Conservation (phyloP, 2,113 vertebrate species). For the Colaptes auratus region DNA sequence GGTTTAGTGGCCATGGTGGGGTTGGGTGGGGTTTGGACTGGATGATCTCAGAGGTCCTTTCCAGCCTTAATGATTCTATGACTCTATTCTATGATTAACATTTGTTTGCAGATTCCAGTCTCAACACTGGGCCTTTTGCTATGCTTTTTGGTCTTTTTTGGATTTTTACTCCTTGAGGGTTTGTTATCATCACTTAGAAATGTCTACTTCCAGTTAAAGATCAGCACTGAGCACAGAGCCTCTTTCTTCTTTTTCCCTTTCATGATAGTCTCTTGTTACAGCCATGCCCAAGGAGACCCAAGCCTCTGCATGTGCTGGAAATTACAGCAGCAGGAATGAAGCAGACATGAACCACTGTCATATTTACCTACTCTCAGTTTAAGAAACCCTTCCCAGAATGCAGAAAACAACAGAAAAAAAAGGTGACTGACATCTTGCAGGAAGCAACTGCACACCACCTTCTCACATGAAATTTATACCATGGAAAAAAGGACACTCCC, state of each 20-base stretch:
- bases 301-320: not conserved
- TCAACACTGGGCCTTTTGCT: rapidly evolving
- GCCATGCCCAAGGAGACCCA: not conserved
- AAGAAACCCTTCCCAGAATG: not conserved
- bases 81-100: too few relatives aligned
- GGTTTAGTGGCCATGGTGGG: too few relatives aligned
- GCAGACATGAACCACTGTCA: not conserved
- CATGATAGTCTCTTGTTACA: not conserved
- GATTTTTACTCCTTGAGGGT: too few relatives aligned
- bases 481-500: not conserved
- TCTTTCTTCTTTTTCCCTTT: not conserved
- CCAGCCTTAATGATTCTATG: too few relatives aligned
- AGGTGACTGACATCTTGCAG: not conserved
- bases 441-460: not conserved
- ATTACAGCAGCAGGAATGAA: not conserved
- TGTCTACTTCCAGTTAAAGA: too few relatives aligned
- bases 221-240: not conserved
- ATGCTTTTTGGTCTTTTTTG: not conserved
- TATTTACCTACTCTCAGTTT: not conserved
- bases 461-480: not conserved
- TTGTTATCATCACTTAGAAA: not conserved
- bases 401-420: not conserved
- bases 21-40: too few relatives aligned
- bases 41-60: too few relatives aligned
- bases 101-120: not conserved